Conservation (phyloP, 2,888 invertebrate species). For the Tachina grossa region DNA sequence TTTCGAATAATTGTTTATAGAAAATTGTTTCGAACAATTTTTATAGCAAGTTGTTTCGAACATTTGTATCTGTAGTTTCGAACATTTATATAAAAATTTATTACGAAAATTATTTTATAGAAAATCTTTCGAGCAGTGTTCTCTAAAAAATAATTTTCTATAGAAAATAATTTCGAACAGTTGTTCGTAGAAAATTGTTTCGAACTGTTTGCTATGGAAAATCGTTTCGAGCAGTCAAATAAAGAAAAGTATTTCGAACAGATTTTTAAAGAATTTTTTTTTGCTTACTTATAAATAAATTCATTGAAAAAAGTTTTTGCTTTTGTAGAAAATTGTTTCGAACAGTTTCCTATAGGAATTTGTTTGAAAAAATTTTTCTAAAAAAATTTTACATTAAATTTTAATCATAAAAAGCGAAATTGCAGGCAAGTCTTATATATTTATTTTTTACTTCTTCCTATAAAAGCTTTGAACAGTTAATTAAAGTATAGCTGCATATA, state of each 20-base stretch:
- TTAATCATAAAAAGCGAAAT: too few relatives aligned
- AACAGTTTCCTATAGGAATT: not conserved
- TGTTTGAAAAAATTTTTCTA: not conserved
- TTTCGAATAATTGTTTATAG: not conserved
- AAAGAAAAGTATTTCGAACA: too few relatives aligned
- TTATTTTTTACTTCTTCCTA: too few relatives aligned
- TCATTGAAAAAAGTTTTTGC: not conserved
- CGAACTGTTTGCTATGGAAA: not conserved
- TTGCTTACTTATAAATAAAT: too few relatives aligned
- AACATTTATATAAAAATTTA: not conserved
- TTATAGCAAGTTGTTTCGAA: not conserved
- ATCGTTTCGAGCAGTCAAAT: too few relatives aligned
- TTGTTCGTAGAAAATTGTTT: not conserved
- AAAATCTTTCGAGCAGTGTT: not conserved
- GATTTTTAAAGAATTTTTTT: too few relatives aligned
- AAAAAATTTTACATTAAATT: too few relatives aligned
- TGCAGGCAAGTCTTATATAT: too few relatives aligned
- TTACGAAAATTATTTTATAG: too few relatives aligned
- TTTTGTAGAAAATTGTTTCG: not conserved
- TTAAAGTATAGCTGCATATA: too few relatives aligned
- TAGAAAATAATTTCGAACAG: not conserved
- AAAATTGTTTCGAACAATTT: not conserved
- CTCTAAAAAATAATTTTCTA: not conserved
- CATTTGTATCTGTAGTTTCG: too few relatives aligned
- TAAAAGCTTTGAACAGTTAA: too few relatives aligned